Evolutionary conservation across 2,797 vertebrate species (phyloP).

Genomic region (Holocentrus rufus): DNA sequence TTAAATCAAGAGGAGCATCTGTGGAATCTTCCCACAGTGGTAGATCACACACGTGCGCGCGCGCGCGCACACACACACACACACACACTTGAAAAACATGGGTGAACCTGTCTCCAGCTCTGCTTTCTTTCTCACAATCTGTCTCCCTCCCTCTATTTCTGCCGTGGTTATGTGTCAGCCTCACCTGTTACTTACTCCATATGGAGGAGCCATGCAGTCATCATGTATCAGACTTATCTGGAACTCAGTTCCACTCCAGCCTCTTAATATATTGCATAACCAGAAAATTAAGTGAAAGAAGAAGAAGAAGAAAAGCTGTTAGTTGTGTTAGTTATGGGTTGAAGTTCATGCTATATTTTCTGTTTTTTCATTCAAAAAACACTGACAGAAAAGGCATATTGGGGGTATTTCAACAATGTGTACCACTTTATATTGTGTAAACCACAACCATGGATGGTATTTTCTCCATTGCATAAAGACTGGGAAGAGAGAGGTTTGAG

Average conservation of each 20-base stretch:
- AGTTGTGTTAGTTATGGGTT: too few species aligned
- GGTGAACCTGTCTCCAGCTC: slow-evolving; percentile 22
- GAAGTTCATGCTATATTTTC: too few species aligned
- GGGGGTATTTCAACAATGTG: neutral
- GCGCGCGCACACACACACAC: slow-evolving; percentile 7
- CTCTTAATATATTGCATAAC: too few species aligned
- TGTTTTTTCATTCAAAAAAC: too few species aligned
- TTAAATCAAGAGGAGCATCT: slow-evolving; percentile 61
- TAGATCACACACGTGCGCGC: slow-evolving; percentile 44
- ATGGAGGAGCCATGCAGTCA: slow-evolving; percentile 40
- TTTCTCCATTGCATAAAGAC: slow-evolving; percentile 38
- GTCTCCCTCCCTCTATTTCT: slow-evolving; percentile 13
- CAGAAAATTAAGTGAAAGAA: too few species aligned
- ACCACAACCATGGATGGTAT: slow-evolving; percentile 29
- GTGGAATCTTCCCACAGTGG: slow-evolving; percentile 66
- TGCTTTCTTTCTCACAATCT: slow-evolving; percentile 8
- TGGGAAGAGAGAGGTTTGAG: slow-evolving; percentile 19
- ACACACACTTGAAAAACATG: slow-evolving; percentile 11
- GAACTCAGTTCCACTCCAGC: neutral
- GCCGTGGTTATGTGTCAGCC: slow-evolving; percentile 33
- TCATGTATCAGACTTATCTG: slow-evolving; percentile 32
- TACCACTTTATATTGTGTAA: neutral
- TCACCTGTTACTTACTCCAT: slow-evolving; percentile 24
- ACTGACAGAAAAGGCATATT: neutral
- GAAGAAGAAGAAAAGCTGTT: too few species aligned